Conservation (phyloP, 2,113 vertebrate species). For the Mellivora capensis region DNA sequence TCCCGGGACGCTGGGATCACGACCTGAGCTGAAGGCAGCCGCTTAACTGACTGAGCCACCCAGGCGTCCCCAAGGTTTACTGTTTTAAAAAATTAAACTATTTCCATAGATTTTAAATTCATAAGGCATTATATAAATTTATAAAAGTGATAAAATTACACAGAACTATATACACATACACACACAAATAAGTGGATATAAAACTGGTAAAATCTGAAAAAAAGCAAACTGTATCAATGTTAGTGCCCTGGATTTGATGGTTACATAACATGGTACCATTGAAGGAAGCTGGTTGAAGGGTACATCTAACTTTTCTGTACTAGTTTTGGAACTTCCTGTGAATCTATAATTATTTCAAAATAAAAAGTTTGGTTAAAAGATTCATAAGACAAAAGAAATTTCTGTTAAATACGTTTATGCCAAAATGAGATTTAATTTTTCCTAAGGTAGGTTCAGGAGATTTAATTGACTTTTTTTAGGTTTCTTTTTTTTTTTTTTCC, state of each 20-base stretch:
- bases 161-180: neutral
- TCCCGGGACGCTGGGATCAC: too few species aligned
- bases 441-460: neutral
- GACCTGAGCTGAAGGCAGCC: too few species aligned
- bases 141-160: neutral
- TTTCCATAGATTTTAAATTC: neutral
- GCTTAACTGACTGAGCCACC: too few species aligned
- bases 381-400: neutral
- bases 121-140: neutral
- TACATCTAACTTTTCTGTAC: neutral
- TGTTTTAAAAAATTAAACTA: neutral
- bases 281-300: neutral
- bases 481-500: neutral
- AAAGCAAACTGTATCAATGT: neutral
- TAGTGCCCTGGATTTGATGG: neutral
- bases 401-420: neutral
- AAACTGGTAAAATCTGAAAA: neutral
- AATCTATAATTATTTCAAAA: neutral
- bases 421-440: conserved; percentile 19
- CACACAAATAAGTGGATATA: neutral
- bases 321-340: neutral
- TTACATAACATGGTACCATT: neutral
- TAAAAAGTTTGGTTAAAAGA: neutral
- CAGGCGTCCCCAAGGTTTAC: neutral
- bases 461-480: neutral